These are phyloP conservation scores for Anhinga anhinga DNA, from an alignment of 2,113 vertebrate species.

Conservation along the genomic window DNA sequence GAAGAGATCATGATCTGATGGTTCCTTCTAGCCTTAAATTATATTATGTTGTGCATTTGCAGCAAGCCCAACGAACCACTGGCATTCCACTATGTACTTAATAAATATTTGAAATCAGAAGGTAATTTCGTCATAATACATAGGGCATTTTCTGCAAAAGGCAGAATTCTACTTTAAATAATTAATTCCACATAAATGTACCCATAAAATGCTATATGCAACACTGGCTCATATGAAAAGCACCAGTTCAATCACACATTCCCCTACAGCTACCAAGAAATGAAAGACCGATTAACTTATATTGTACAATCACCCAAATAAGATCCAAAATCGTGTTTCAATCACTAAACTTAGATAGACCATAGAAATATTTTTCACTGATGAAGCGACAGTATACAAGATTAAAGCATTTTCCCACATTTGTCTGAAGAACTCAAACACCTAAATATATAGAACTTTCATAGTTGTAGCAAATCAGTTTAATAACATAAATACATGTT, in stretches of 20 bases:
- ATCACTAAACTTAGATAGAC: neutral
- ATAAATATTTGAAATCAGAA: conserved; percentile 5
- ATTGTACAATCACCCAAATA: neutral
- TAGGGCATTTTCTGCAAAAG: neutral
- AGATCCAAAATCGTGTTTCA: neutral
- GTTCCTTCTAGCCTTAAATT: neutral
- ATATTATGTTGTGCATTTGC: neutral
- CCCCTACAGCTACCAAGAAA: neutral
- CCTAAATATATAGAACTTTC: neutral
- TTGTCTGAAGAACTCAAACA: neutral
- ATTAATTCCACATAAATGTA: neutral
- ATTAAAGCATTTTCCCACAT: neutral
- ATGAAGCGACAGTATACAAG: neutral
- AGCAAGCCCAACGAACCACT: neutral
- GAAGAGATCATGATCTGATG: neutral
- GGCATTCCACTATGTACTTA: neutral
- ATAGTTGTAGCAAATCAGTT: neutral
- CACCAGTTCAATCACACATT: neutral
- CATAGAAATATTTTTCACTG: neutral
- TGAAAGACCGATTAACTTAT: neutral
- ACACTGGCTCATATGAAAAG: neutral
- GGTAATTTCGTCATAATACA: neutral
- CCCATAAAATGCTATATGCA: neutral
- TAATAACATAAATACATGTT: neutral
- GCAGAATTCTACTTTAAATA: neutral